Base-by-base conservation (phyloP, 2,113 vertebrate species). In the Amphiprion ocellaris region DNA sequence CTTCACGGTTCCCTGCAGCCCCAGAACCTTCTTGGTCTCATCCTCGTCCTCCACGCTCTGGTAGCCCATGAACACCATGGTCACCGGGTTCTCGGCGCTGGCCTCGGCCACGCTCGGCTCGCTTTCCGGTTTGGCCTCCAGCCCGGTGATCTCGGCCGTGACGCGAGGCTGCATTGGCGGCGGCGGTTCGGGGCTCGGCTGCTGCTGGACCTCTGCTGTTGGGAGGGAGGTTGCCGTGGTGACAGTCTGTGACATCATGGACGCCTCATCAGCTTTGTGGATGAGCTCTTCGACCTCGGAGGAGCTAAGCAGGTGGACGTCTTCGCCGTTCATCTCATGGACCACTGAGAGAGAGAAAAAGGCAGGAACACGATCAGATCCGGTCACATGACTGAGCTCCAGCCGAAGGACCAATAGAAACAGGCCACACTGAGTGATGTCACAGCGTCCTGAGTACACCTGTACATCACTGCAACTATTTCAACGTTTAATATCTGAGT, bases 11-110 rank as follows among this genome's bases (percentile, higher is more conserved):
- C 96, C 97, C 78, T 97, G 96, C 28, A 97, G 86, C 6, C 97
- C 98, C 81, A 98, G 92, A 0, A 97, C 96, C 82, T 95, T 97
- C 93, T 96, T 96, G 84, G 96, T 98, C 88, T 98, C 96, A 0
- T 95, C 92, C 89, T 97, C 97, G 0, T 97, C 98, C 87, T 98
- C 97, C 76, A 99, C 98, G 0, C 91, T 96, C 94, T 98, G 97
- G 90, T 98, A 99, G 10, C 98, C 98, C 97, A 99, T 97, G 89
- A 99, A 99, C 89, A 98, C 97, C 98, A 99, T 98, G 82, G 97
- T 99, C 78, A 99, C 95, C 0, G 97, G 97, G 26, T 97, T 94
- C 55, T 97, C 96, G 0, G 88, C 87, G 58, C 95, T 95, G 0
- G 95, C 91, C 47, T 95, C 95, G 0, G 61, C 81, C 17, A 94